Evolutionary conservation across 2,113 vertebrate species (phyloP).

Genomic region (Harpagus bidentatus): DNA sequence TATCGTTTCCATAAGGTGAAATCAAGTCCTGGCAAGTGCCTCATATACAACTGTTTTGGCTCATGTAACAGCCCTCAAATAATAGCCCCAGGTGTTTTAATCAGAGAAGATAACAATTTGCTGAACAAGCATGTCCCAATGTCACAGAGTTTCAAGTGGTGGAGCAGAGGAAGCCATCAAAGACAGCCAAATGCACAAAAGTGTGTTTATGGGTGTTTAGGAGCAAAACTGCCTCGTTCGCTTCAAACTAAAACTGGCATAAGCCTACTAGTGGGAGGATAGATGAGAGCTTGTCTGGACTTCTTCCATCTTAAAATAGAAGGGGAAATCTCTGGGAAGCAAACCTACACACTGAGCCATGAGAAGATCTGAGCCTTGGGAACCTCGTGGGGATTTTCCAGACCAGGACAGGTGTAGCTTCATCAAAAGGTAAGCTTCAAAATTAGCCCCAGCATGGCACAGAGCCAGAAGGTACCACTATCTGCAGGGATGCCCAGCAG

Average conservation of each 20-base stretch:
- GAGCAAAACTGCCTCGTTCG: not conserved
- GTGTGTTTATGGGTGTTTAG: not conserved
- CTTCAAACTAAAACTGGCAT: not conserved
- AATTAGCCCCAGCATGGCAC: not conserved
- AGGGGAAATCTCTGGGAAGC: not conserved
- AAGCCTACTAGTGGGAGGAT: not conserved
- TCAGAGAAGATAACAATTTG: not conserved
- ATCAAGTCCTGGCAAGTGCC: not conserved
- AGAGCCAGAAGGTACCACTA: not conserved
- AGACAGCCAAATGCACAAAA: not conserved
- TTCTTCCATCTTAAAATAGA: not conserved
- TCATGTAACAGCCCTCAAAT: not conserved
- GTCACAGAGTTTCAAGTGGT: not conserved
- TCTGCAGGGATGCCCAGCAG: not conserved
- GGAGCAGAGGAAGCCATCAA: not conserved
- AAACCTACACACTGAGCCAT: not conserved
- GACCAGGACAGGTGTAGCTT: not conserved
- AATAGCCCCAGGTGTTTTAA: not conserved
- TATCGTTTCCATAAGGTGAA: not conserved
- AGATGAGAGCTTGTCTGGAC: not conserved
- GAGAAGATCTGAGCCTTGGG: not conserved
- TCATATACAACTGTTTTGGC: not conserved
- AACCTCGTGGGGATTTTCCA: not conserved
- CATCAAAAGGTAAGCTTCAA: not conserved
- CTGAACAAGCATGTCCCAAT: accelerated